These are phyloP conservation scores for Antedon mediterranea DNA, from an alignment of 53 echinoderm and acorn worm species.

Conservation along the genomic window DNA sequence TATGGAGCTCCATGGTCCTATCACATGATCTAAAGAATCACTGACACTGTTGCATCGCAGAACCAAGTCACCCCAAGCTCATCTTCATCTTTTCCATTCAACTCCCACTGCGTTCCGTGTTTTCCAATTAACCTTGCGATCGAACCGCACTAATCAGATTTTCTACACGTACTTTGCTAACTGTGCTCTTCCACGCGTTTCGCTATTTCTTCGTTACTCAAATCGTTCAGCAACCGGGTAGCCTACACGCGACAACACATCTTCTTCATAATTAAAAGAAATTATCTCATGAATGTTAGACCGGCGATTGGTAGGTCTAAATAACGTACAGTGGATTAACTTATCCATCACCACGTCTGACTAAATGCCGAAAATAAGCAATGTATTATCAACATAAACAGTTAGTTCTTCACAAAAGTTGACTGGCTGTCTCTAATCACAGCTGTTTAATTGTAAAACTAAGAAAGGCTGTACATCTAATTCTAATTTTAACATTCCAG, in stretches of 20 bases:
- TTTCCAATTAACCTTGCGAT: neutral
- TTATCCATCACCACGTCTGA: neutral
- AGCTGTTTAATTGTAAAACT: neutral
- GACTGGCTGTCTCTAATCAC: neutral
- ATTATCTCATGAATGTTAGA: neutral
- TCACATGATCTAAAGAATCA: neutral
- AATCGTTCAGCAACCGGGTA: neutral
- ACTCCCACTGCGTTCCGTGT: neutral
- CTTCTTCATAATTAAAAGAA: neutral
- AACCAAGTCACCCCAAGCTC: neutral
- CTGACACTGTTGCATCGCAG: neutral
- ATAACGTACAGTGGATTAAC: neutral
- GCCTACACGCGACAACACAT: neutral
- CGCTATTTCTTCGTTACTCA: neutral
- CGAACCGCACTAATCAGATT: neutral
- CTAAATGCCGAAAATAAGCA: neutral
- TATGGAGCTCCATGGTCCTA: too few relatives aligned
- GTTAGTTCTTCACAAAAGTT: neutral
- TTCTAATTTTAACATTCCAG: neutral
- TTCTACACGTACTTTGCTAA: neutral
- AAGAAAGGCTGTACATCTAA: neutral
- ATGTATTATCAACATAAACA: neutral
- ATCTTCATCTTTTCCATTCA: neutral
- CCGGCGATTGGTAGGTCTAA: neutral
- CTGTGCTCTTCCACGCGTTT: neutral